phyloP scores from a whole-genome alignment of 2,797 vertebrate species.

The Anabacerthia variegaticeps region DNA sequence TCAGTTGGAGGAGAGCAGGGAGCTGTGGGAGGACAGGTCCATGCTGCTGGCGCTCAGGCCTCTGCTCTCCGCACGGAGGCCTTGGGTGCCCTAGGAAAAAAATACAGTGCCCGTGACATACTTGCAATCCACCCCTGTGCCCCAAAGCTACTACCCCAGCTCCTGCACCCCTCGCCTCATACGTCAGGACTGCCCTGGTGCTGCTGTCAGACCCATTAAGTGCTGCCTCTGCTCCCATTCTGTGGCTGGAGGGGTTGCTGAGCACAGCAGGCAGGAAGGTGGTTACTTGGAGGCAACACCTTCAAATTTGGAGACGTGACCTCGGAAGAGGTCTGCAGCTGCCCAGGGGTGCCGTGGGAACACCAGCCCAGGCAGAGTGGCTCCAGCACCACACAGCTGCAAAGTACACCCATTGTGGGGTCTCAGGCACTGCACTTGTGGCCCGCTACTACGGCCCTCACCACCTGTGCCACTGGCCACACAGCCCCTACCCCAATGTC shows the following conservation, averaged over 20 bases:
- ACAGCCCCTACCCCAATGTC: rapidly evolving
- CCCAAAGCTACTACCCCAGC: neutral
- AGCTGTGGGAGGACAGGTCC: slow-evolving; percentile 88
- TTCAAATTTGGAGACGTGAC: neutral
- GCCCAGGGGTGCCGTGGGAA: neutral
- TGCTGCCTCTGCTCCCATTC: neutral
- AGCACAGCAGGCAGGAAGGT: neutral
- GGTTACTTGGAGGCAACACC: neutral
- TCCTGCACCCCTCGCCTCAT: neutral
- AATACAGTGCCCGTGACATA: neutral
- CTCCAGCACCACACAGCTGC: neutral
- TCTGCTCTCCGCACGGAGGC: slow-evolving; percentile 79
- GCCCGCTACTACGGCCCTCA: rapidly evolving
- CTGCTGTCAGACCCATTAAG: rapidly evolving
- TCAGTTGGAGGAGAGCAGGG: slow-evolving; percentile 70
- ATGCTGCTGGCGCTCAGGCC: slow-evolving; percentile 91
- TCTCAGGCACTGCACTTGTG: rapidly evolving
- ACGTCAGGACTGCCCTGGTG: rapidly evolving
- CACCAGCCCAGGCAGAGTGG: neutral
- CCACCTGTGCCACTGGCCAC: rapidly evolving
- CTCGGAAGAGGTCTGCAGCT: neutral
- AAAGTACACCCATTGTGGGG: neutral
- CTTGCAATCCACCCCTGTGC: rapidly evolving
- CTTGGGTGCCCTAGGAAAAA: slow-evolving; percentile 80
- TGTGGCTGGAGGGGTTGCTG: neutral